phyloP scores from a whole-genome alignment of 2,888 invertebrate genomes.

The Hydrotaea diabolus region DNA sequence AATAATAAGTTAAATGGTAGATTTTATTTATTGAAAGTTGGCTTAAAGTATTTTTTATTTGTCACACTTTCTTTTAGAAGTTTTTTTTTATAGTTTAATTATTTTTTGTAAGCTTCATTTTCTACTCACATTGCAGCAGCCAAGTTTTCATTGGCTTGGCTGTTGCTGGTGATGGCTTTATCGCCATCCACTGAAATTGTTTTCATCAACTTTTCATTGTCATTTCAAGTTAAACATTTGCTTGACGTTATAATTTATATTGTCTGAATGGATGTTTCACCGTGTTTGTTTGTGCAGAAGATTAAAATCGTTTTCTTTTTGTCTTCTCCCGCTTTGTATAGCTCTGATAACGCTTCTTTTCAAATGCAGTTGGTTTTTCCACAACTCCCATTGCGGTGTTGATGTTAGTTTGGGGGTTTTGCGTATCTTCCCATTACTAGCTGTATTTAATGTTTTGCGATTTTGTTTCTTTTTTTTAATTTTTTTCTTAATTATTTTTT shows the following conservation, averaged over 20 bases:
- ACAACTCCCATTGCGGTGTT: background rate
- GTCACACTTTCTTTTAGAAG: background rate
- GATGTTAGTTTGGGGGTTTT: background rate
- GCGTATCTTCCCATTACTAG: background rate
- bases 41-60: background rate
- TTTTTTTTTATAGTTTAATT: background rate
- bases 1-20: too few species aligned
- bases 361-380: background rate
- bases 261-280: background rate
- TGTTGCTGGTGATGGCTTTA: too few species aligned
- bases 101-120: background rate
- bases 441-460: background rate
- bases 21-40: too few species aligned
- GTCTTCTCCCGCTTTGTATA: too few species aligned
- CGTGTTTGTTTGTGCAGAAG: background rate
- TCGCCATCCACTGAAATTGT: background rate
- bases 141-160: background rate
- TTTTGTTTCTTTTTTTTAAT: background rate
- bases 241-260: background rate
- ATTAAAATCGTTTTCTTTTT: background rate
- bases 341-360: background rate
- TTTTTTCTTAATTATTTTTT: background rate
- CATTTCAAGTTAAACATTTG: background rate
- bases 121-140: background rate
- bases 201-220: constrained; percentile 6